Base-by-base conservation (phyloP, 2,113 vertebrate species). In the Pholis gunnellus region DNA sequence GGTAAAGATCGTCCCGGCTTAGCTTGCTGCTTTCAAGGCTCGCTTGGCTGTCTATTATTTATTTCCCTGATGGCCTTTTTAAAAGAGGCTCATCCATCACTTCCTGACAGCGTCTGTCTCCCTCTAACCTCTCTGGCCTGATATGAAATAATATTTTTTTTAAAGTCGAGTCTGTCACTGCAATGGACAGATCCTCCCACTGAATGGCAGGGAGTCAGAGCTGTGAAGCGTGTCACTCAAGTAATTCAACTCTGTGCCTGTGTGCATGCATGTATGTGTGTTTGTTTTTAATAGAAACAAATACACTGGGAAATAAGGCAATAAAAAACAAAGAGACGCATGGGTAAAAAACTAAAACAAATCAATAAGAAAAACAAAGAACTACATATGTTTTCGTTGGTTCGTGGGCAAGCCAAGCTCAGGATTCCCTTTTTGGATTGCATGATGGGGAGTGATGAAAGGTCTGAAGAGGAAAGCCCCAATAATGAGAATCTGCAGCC, bases 21-120 rank as follows among this genome's bases (percentile, higher is more conserved):
- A 78, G 77, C 82, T 63, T 9, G 59, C 83, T 74, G 76, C 82
- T 83, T 85, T 88, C 80, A 86, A 73, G 79, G 89, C 80, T 88
- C 54, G 11, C 68, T 74, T 77, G 61, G 34, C 74, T 78, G 83
- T 88, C 76, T 78, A 82, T 91, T 85, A 85, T 81, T 91, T 85
- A 85, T 81, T 90, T 86, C 85, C 84, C 87, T 88, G 87, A 85
- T 88, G 84, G 88, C 76, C 87, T 91, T 90, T 90, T 88, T 79
- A 74, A 87, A 75, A 80, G 84, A 86, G 77, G 67, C 89, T 85
- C 91, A 90, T 95, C 88, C 90, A 94, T 95, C 94, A 92, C 71
- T 66, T 9, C 1, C 20, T 82, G 92, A 90, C 93, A 92, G 86
- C 61, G 70, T 75, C 82, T 89, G 91, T 92, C 91, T 89, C 80